A percentile compares a stretch with the other conserved stretches of the same genome.
Evolutionary conservation across 2,113 vertebrate genomes (phyloP).

Genomic region (Todiramphus saurophagus): DNA sequence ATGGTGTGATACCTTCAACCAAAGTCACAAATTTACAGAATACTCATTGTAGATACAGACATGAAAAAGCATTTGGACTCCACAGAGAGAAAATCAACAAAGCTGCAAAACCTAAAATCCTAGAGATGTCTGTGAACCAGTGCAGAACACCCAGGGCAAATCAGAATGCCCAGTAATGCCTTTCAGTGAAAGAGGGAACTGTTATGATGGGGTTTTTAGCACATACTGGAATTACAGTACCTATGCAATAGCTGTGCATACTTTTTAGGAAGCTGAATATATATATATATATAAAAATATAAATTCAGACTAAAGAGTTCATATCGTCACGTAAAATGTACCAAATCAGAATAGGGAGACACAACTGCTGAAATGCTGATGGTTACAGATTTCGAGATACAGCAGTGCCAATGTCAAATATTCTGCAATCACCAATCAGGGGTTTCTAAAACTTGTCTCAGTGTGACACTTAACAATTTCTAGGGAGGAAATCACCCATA

Average conservation of each 20-base stretch:
- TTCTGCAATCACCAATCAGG: neutral
- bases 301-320: neutral
- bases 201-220: fast-evolving
- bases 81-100: neutral
- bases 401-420: neutral
- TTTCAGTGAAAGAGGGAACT: neutral
- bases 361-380: neutral
- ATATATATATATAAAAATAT: neutral
- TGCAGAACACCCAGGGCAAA: neutral
- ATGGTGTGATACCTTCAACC: neutral
- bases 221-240: neutral
- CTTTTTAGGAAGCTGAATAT: neutral
- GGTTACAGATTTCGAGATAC: neutral
- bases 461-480: neutral
- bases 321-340: neutral
- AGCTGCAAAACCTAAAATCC: neutral
- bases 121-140: neutral
- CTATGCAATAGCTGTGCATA: neutral
- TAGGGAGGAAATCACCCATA: neutral
- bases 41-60: neutral
- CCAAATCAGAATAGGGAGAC: neutral
- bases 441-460: neutral
- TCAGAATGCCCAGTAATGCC: neutral
- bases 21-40: neutral
- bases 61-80: neutral